phyloP scores from a whole-genome alignment of 2,797 vertebrate species.

The Myotis pilosus region DNA sequence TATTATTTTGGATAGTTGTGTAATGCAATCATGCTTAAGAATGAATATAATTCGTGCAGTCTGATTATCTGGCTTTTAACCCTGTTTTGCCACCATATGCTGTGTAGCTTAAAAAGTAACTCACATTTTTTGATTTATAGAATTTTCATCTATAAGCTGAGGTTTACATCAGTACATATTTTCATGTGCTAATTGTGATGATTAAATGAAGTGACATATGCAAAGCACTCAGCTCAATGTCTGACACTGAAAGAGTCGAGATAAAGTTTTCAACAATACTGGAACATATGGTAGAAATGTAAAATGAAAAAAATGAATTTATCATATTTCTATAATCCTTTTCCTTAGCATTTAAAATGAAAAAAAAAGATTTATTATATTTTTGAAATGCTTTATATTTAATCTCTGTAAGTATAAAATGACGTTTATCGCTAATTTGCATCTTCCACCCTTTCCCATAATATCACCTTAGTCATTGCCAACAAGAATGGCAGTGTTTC shows the following conservation, averaged over 20 bases:
- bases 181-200: background rate
- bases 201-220: background rate
- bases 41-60: background rate
- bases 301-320: background rate
- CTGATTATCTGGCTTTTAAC: background rate
- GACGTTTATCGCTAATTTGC: background rate
- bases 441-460: background rate
- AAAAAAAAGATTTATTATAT: background rate
- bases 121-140: background rate
- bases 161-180: background rate
- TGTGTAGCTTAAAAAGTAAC: background rate
- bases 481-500: background rate
- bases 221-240: background rate
- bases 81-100: background rate
- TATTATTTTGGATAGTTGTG: background rate
- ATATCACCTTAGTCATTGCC: background rate
- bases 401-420: background rate
- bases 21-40: background rate
- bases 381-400: background rate
- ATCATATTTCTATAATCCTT: background rate
- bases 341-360: background rate
- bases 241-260: background rate
- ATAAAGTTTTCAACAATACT: background rate
- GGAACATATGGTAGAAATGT: background rate
- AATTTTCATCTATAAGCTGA: background rate